These are phyloP conservation scores for Sericinus montela DNA, from an alignment of 2,888 invertebrate genomes.

Conservation along the genomic window DNA sequence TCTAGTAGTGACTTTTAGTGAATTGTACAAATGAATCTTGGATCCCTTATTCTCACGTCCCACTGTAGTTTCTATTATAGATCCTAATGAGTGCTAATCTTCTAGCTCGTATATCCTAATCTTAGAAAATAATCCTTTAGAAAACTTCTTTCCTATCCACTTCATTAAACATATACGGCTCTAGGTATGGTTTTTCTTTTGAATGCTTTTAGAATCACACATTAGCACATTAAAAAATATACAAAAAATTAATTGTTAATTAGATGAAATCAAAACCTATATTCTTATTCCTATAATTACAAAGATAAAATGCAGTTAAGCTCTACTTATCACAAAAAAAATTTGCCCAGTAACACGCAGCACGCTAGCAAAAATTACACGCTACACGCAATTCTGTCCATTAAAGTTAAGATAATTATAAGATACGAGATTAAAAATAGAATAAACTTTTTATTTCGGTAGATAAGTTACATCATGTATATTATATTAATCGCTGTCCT, in stretches of 20 bases:
- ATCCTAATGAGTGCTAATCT: conserved; percentile 35
- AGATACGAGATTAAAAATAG: conserved; percentile 51
- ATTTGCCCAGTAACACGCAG: conserved; percentile 33
- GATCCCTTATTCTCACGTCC: conserved; percentile 76
- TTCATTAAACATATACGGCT: neutral
- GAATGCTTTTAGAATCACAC: neutral
- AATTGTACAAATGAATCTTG: conserved; percentile 65
- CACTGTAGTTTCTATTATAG: conserved; percentile 52
- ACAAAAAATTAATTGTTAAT: neutral
- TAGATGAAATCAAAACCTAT: neutral
- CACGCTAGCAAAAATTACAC: conserved; percentile 50
- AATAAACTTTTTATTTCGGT: conserved; percentile 44
- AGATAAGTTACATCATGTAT: conserved; percentile 61
- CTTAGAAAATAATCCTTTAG: conserved; percentile 17
- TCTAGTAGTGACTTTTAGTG: conserved; percentile 45
- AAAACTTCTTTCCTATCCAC: neutral
- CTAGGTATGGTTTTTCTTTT: neutral
- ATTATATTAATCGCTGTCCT: conserved; percentile 53
- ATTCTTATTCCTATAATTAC: conserved; percentile 6
- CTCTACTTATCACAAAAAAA: conserved; percentile 12
- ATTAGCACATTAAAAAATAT: neutral
- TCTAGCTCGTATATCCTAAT: conserved; percentile 21
- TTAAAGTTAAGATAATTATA: conserved; percentile 59
- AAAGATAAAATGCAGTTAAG: conserved; percentile 9
- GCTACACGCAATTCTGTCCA: conserved; percentile 78